Percentiles rank a stretch among this genome's conserved stretches.
phyloP scores from a whole-genome alignment of 2,113 vertebrate genomes.

The Scatophagus argus region DNA sequence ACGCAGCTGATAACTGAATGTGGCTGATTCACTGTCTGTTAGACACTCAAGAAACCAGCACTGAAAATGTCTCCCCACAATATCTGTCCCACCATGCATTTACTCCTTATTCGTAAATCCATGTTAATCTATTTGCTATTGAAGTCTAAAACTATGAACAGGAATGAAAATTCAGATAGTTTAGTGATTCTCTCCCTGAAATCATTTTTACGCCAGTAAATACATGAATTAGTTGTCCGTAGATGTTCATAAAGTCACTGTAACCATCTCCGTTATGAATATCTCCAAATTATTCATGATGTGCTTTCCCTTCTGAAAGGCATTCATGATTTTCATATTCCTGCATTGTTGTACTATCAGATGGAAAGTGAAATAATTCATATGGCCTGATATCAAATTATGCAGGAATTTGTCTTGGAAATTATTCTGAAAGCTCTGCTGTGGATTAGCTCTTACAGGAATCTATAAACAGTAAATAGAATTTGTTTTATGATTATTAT shows the following conservation, averaged over 20 bases:
- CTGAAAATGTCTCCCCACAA: constrained; percentile 31
- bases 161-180: constrained; percentile 18
- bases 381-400: constrained; percentile 39
- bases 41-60: constrained; percentile 29
- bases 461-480: constrained; percentile 50
- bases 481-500: constrained; percentile 40
- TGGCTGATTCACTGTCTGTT: constrained; percentile 48
- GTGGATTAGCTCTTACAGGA: constrained; percentile 38
- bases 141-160: constrained; percentile 6
- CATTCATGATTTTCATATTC: constrained; percentile 34
- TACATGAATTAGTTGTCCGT: constrained; percentile 9
- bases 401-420: constrained; percentile 44
- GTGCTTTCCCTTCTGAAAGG: constrained; percentile 6
- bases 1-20: constrained; percentile 59
- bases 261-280: background rate
- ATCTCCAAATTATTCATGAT: constrained; percentile 24
- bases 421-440: constrained; percentile 43
- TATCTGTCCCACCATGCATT: constrained; percentile 25
- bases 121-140: constrained; percentile 34
- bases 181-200: constrained; percentile 24
- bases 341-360: constrained; percentile 31
- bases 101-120: constrained; percentile 34
- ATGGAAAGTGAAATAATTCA: constrained; percentile 36
- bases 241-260: constrained; percentile 22
- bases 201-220: constrained; percentile 13